Base-by-base conservation (phyloP, 2,888 invertebrate genomes). In the Argyresthia goedartella region DNA sequence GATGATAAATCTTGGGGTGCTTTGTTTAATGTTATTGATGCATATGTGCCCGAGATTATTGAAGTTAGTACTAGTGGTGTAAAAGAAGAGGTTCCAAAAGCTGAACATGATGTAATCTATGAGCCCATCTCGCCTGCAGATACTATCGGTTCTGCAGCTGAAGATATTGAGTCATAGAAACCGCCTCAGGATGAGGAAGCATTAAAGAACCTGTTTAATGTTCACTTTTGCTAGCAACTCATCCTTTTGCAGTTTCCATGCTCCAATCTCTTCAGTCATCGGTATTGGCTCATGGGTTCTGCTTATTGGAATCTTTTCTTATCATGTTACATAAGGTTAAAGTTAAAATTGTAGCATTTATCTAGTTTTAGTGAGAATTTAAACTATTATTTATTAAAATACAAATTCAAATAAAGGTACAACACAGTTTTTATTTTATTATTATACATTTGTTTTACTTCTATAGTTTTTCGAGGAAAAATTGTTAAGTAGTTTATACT, bases 1-100 rank as follows among this genome's bases (percentile, higher is more conserved):
- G 72, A 76, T 55, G 67, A 71, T 11, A 59, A 60, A 25, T 57
- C 70, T 10, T 61, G 73, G 53, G 59, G 50, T 43, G 68, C 71
- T 48, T 57, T 77, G 42, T 64, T 65, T 1, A 61, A 57, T 41
- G 61, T 70, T 2, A 68, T 77, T 33, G 65, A 74, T 53, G 59
- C 60, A 1, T 59, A 58, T 39, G 56, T 76, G n/a, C 54, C 58
- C 3, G 54, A 56, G 10, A 13, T 15, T n/a, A 13, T 49, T 49
- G 42, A 41, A 25, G 10, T 49, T 4, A 16, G 4, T 10, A 1
- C 16, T 8, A 36, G 35, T 13, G 15, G 15, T 14, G 9, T 15
- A 46, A 25, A 48, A 14, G 36, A 35, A 39, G 39, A 39, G n/a
- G 3, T 39, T 39, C 25, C 25, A 25, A 25, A 25, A 25, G 25